phyloP scores from a whole-genome alignment of 2,888 invertebrate genomes.

The Clistopyga incitator region DNA sequence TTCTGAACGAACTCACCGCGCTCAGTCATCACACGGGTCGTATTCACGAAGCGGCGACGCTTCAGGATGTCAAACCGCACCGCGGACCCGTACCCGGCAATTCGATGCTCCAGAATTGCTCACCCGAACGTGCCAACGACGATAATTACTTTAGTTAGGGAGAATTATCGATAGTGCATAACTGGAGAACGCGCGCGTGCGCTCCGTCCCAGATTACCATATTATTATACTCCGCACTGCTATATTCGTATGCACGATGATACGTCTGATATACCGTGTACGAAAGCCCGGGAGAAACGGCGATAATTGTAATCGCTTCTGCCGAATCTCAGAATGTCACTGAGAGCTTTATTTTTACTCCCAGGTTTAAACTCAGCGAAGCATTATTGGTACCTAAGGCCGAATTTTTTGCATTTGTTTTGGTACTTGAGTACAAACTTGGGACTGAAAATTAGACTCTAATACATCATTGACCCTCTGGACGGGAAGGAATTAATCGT shows the following conservation, averaged over 20 bases:
- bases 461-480: background rate
- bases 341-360: too few species aligned
- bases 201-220: slow-evolving; percentile 24
- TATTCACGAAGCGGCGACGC: slow-evolving; percentile 64
- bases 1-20: slow-evolving; percentile 76
- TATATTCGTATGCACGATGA: slow-evolving; percentile 2
- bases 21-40: slow-evolving; percentile 71
- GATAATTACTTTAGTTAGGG: slow-evolving; percentile 66
- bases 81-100: slow-evolving; percentile 44
- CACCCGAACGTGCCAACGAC: slow-evolving; percentile 65
- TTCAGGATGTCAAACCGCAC: slow-evolving; percentile 71
- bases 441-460: too few species aligned
- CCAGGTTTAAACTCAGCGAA: too few species aligned
- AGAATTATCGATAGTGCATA: slow-evolving; percentile 7
- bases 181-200: background rate
- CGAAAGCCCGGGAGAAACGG: background rate
- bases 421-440: too few species aligned
- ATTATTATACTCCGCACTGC: slow-evolving; percentile 3
- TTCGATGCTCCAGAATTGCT: slow-evolving; percentile 64
- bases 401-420: too few species aligned
- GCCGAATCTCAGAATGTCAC: background rate
- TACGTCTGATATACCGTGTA: background rate
- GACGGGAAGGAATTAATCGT: background rate
- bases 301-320: background rate
- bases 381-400: too few species aligned